Base-by-base conservation (phyloP, 2,797 vertebrate species). In the Silurus lanzhouensis region DNA sequence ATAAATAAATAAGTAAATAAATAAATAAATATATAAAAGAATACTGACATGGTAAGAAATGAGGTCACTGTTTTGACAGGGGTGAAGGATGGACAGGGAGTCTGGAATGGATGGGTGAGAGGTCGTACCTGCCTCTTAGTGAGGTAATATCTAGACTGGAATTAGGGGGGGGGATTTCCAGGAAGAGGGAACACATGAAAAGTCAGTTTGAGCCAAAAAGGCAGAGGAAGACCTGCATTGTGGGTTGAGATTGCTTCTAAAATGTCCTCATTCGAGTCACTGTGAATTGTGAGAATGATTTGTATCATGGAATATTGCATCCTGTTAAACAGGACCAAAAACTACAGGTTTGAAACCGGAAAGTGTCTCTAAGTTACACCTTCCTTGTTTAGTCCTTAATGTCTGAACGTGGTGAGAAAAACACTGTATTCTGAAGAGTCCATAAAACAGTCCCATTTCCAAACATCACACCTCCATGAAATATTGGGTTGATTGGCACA, bases 41-140 rank as follows among this genome's bases (percentile, higher is more conserved):
- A 89, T 87, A 87, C 83, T 90, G 88, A 83, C 70, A 86, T 87
- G 89, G 87, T 84, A 88, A 82, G 78, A 88, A 89, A 89, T 90
- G 83, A 89, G 85, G 89, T 88, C 86, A 78, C 76, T 90, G 75
- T 87, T 86, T 85, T 84, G 82, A 79, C 60, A 66, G 72, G 77
- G 74, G 83, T 84, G 25, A 71, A 52, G 83, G 71, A 79, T 68
- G 91, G 92, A 94, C 90, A 91, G 89, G 92, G 93, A 92, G 93
- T 95, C 94, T 94, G 95, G 95, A 94, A 95, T 93, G 92, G 94
- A 94, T 93, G 95, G 92, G 92, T 87, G 90, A 90, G 91, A 91
- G 94, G 94, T 92, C 92, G 91, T 93, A 93, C 91, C 93, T 92
- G 89, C 88, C 89, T 94, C 92, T 93, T 91, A 92, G 91, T 95